These are phyloP conservation scores for Pitta sordida DNA, from an alignment of 2,113 vertebrate genomes.

Conservation along the genomic window DNA sequence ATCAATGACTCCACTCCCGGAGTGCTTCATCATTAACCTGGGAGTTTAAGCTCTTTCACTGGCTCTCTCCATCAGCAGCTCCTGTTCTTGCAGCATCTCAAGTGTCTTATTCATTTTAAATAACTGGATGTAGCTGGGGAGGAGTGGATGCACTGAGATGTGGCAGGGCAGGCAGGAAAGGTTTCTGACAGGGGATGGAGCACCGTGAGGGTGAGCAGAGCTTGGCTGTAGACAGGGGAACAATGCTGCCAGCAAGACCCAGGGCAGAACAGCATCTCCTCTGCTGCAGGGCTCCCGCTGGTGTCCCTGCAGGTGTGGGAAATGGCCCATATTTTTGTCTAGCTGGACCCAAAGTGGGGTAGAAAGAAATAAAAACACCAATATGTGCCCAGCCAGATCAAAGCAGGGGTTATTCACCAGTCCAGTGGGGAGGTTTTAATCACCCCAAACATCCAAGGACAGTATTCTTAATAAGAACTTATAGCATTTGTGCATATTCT, in stretches of 20 bases:
- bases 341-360: not conserved
- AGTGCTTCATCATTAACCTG: not conserved
- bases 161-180: not conserved
- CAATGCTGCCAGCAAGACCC: not conserved
- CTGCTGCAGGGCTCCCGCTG: not conserved
- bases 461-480: not conserved
- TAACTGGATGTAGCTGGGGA: not conserved
- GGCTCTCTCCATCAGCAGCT: not conserved
- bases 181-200: not conserved
- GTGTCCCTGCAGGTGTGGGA: not conserved
- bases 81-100: not conserved
- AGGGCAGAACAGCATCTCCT: accelerated
- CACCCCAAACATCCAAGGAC: not conserved
- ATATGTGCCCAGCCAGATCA: not conserved
- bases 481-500: not conserved
- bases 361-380: not conserved
- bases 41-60: not conserved
- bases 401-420: not conserved
- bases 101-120: not conserved
- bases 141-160: accelerated
- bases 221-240: not conserved
- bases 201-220: not conserved
- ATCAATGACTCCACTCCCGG: not conserved
- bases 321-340: not conserved
- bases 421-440: not conserved